phyloP scores from a whole-genome alignment of 1,140 invertebrate species.

The Penaeus vannamei region DNA sequence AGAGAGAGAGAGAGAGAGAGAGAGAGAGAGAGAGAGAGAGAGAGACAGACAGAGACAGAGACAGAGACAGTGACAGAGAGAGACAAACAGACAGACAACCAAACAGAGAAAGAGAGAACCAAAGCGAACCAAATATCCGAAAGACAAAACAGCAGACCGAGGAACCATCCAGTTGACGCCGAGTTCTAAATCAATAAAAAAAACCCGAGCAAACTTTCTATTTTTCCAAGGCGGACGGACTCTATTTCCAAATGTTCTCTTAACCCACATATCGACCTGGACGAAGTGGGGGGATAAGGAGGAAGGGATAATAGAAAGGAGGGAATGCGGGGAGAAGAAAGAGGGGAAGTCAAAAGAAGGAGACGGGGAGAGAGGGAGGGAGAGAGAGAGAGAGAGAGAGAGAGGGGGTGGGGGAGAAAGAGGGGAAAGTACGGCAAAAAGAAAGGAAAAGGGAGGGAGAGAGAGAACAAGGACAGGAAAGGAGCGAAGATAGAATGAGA shows the following conservation, averaged over 20 bases:
- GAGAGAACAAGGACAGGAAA: neutral
- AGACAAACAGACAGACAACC: neutral
- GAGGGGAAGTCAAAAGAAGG: neutral
- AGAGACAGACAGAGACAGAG: neutral
- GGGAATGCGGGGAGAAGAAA: neutral
- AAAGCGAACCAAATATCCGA: neutral
- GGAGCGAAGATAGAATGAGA: neutral
- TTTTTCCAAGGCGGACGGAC: too few relatives aligned
- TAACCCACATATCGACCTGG: too few relatives aligned
- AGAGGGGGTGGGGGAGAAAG: neutral
- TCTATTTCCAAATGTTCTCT: too few relatives aligned
- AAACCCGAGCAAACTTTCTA: too few relatives aligned
- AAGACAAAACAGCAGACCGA: too few relatives aligned
- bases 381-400: neutral
- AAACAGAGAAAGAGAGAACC: conserved; percentile 7
- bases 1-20: neutral
- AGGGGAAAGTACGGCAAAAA: neutral
- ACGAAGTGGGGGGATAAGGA: too few relatives aligned
- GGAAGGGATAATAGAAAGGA: too few relatives aligned
- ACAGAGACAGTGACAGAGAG: neutral
- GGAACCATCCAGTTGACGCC: too few relatives aligned
- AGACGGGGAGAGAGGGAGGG: neutral
- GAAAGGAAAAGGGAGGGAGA: neutral
- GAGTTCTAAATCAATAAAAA: too few relatives aligned
- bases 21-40: conserved; percentile 20